phyloP scores from a whole-genome alignment of 2,888 invertebrate genomes.

The Euphydryas editha region DNA sequence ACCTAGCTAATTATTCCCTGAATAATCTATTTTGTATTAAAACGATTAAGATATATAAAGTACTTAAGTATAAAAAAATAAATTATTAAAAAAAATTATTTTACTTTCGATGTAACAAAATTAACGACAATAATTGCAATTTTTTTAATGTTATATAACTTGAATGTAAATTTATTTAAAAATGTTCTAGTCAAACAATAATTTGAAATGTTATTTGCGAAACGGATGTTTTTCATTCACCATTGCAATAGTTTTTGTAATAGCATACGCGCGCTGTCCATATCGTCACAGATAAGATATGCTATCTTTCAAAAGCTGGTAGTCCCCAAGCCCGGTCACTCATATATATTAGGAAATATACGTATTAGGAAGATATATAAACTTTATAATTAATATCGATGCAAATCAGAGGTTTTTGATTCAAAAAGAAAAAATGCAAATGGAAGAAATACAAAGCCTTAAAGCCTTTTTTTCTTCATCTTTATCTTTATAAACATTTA shows the following conservation, averaged over 20 bases:
- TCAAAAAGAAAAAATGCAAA: too few species aligned
- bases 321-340: slow-evolving; percentile 51
- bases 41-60: not conserved
- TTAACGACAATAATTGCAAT: not conserved
- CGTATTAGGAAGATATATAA: not conserved
- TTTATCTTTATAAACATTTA: too few species aligned
- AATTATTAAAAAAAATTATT: not conserved
- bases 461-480: too few species aligned
- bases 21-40: not conserved
- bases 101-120: not conserved
- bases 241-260: slow-evolving; percentile 23
- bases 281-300: slow-evolving; percentile 50
- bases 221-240: slow-evolving; percentile 30
- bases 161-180: not conserved
- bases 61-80: not conserved
- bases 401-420: not conserved
- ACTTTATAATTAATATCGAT: not conserved
- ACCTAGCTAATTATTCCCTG: slow-evolving; percentile 5
- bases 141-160: not conserved
- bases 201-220: slow-evolving; percentile 21
- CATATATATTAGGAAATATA: not conserved
- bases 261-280: slow-evolving; percentile 28
- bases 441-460: too few species aligned
- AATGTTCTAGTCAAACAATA: not conserved
- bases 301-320: slow-evolving; percentile 65